Evolutionary conservation across 64 coral and sea anemone genomes (phyloP).

Genomic region (Pocillopora damicornis): DNA sequence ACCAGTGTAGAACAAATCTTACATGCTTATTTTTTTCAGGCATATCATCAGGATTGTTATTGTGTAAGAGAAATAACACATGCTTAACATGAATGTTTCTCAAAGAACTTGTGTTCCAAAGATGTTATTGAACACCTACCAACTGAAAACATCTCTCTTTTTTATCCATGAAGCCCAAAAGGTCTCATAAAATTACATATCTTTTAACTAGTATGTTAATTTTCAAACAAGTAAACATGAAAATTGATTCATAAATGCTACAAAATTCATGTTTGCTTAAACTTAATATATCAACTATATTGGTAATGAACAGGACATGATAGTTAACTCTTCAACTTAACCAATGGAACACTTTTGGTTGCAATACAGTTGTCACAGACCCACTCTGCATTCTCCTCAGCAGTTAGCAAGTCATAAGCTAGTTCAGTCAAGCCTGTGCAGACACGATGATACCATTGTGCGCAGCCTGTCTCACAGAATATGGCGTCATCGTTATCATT

Average conservation of each 20-base stretch:
- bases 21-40: too few species aligned
- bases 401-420: slow-evolving; percentile 89
- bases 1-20: too few species aligned
- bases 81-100: too few species aligned
- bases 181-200: too few species aligned
- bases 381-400: slow-evolving; percentile 88
- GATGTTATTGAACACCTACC: too few species aligned
- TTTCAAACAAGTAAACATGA: too few species aligned
- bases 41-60: too few species aligned
- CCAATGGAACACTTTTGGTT: slow-evolving; percentile 88
- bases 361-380: slow-evolving; percentile 92
- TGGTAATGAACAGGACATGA: not conserved
- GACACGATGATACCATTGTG: slow-evolving; percentile 93
- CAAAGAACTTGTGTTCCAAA: too few species aligned
- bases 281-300: not conserved
- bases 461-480: slow-evolving; percentile 93
- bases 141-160: too few species aligned
- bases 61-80: too few species aligned
- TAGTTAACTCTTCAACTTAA: slow-evolving; percentile 77
- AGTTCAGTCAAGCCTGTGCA: slow-evolving; percentile 85
- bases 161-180: too few species aligned
- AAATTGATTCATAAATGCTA: not conserved
- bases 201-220: too few species aligned
- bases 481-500: slow-evolving; percentile 98
- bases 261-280: not conserved